A percentile compares a stretch with the other conserved stretches of the same genome.
Evolutionary conservation across 1,140 invertebrate genomes (phyloP).

Genomic region (Neoseiulus cucumeris): DNA sequence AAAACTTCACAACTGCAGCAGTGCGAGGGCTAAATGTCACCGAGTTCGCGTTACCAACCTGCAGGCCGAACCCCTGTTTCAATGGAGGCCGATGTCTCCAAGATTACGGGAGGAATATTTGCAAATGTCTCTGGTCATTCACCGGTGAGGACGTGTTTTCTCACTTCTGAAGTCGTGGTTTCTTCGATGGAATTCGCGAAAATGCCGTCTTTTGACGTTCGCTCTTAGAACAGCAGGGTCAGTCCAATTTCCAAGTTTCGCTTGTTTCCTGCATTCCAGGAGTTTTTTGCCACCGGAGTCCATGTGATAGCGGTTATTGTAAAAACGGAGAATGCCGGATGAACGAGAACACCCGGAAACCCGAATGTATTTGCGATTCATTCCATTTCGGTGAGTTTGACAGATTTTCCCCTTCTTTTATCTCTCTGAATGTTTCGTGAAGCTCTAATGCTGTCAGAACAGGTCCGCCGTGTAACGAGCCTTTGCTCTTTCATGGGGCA

Average conservation of each 20-base stretch:
- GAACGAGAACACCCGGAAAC: neutral
- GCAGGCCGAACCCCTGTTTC: constrained; percentile 8
- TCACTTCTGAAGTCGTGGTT: neutral
- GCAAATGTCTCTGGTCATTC: neutral
- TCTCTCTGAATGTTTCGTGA: too few species aligned
- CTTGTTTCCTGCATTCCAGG: too few species aligned
- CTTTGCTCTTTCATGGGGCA: too few species aligned
- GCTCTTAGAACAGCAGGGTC: neutral
- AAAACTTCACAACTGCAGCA: neutral
- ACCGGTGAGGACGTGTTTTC: neutral
- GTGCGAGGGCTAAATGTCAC: neutral
- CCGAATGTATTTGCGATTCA: constrained; percentile 1
- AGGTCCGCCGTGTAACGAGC: too few species aligned
- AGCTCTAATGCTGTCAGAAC: too few species aligned
- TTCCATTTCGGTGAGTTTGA: too few species aligned
- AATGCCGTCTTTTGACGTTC: neutral
- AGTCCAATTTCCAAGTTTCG: neutral
- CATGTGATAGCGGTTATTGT: neutral
- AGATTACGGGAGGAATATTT: neutral
- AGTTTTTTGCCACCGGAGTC: constrained; percentile 1
- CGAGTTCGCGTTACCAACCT: neutral
- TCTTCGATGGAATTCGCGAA: neutral
- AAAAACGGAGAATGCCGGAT: neutral
- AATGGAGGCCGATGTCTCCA: neutral
- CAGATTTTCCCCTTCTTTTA: too few species aligned